Evolutionary conservation across 2,888 invertebrate species (phyloP).

Genomic region (Chymomyza caudatula): DNA sequence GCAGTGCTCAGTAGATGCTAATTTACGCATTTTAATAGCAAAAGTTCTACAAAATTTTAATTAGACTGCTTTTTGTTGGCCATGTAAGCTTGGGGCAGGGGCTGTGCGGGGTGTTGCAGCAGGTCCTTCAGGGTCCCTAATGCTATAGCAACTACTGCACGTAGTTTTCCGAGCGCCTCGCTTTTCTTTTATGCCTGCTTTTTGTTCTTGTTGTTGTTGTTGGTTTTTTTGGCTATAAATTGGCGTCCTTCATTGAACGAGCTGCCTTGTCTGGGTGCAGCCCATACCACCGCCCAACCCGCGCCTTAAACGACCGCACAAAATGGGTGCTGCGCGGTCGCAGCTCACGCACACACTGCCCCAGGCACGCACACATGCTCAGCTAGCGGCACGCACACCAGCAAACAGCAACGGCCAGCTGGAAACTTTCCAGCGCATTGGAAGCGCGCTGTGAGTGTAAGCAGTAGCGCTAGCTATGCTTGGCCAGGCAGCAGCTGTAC

Average conservation of each 20-base stretch:
- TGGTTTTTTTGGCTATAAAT: conserved; percentile 66
- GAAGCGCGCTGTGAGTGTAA: conserved; percentile 37
- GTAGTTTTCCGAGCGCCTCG: conserved; percentile 26
- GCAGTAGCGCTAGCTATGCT: conserved; percentile 15
- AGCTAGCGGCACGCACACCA: conserved; percentile 42
- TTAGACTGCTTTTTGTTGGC: conserved; percentile 56
- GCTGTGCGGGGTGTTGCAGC: no score
- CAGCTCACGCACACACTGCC: conserved; percentile 19
- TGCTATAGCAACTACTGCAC: conserved; percentile 16
- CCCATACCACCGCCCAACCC: conserved; percentile 6
- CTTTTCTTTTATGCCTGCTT: background rate
- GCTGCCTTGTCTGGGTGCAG: conserved; percentile 15
- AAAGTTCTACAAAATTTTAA: conserved; percentile 51
- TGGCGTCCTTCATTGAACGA: conserved; percentile 77
- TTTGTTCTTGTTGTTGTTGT: conserved; percentile 10
- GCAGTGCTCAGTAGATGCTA: conserved; percentile 29
- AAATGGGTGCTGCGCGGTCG: conserved; percentile 54
- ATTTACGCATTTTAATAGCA: conserved; percentile 51
- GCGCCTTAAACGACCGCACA: conserved; percentile 29
- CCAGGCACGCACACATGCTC: conserved; percentile 36
- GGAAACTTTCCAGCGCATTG: conserved; percentile 51
- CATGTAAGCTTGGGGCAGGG: background rate
- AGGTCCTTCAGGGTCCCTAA: no score
- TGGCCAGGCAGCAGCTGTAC: conserved; percentile 25
- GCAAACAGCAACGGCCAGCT: conserved; percentile 16